Conservation (phyloP, 2,113 vertebrate genomes). For the Proteles cristata region DNA sequence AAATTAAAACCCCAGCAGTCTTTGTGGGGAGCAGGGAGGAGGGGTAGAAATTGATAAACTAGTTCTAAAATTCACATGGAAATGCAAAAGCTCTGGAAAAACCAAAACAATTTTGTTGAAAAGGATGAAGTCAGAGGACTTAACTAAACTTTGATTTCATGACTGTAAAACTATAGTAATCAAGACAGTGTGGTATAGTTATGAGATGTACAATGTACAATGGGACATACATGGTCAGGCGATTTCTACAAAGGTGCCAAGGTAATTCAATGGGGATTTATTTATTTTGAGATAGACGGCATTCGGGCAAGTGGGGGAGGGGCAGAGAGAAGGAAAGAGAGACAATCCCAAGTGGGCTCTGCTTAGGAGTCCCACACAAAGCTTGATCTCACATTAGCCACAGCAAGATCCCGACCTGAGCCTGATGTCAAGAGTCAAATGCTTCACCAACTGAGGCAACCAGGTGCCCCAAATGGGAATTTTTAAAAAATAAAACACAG, state of each 20-base stretch:
- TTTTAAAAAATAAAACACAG: not conserved
- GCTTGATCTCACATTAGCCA: no score
- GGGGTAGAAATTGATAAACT: not conserved
- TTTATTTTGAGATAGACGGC: no score
- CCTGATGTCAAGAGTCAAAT: no score
- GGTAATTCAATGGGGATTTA: not conserved
- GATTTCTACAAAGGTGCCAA: not conserved
- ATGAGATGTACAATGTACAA: not conserved
- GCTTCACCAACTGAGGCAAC: no score
- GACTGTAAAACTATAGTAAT: not conserved
- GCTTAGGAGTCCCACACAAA: no score
- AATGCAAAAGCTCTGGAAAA: not conserved
- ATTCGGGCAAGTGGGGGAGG: no score
- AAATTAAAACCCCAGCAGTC: not conserved
- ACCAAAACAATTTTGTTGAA: not conserved
- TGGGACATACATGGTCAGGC: not conserved
- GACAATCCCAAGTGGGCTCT: no score
- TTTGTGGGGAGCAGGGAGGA: not conserved
- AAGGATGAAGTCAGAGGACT: not conserved
- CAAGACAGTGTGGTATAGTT: not conserved
- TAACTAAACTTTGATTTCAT: constrained; percentile 6
- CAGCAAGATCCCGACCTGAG: no score
- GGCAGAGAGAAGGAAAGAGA: no score
- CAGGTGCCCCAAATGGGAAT: not conserved
- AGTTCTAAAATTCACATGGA: constrained; percentile 22